These are phyloP conservation scores for Capra hircus DNA, from an alignment of 2,113 vertebrate species.

Conservation along the genomic window DNA sequence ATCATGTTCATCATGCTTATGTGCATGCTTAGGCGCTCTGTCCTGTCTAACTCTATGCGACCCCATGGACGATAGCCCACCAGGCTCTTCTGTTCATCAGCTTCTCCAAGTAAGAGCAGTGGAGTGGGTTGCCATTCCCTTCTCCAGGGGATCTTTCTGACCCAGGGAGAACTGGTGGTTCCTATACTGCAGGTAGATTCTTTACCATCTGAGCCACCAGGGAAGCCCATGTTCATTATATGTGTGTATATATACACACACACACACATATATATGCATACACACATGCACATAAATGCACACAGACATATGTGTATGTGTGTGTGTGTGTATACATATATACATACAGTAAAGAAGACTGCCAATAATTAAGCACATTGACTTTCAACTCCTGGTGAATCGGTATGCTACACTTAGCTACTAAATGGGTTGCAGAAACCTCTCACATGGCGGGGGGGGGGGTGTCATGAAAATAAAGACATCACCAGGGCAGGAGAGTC, in stretches of 20 bases:
- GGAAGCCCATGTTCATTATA: neutral
- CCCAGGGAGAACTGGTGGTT: neutral
- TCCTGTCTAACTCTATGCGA: rapidly evolving
- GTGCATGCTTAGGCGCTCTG: neutral
- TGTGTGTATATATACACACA: neutral
- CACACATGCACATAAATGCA: neutral
- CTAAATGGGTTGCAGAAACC: neutral
- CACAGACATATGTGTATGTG: neutral
- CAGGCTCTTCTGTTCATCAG: neutral
- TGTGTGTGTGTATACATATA: neutral
- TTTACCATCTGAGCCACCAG: neutral
- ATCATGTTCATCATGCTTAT: neutral
- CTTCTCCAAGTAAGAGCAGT: neutral
- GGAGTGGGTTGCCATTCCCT: neutral
- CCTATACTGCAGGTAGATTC: neutral
- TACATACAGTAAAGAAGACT: neutral
- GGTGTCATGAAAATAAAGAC: neutral
- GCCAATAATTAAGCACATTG: neutral
- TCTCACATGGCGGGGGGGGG: neutral
- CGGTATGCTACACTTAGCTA: neutral
- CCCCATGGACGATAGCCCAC: neutral
- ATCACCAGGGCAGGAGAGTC: neutral
- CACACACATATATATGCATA: neutral
- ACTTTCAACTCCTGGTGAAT: neutral
- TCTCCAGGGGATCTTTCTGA: neutral